Percentiles rank a stretch among this genome's conserved stretches.
These are phyloP conservation scores for Proteles cristata DNA, from an alignment of 2,113 vertebrate species.

Conservation along the genomic window DNA sequence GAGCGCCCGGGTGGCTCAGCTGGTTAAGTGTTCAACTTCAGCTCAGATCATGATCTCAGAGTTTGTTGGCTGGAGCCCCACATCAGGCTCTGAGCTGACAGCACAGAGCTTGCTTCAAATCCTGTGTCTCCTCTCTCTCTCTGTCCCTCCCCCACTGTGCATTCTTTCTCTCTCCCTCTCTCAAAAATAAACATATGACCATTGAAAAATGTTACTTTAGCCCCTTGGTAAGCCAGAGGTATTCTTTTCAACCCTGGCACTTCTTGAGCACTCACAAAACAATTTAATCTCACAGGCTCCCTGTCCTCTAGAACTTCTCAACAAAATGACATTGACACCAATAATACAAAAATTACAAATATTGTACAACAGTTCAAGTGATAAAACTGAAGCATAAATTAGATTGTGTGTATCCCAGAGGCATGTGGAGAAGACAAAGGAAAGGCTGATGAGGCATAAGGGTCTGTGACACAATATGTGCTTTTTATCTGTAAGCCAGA, in stretches of 20 bases:
- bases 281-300: slow-evolving; percentile 34
- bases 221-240: background rate
- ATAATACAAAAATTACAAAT: slow-evolving; percentile 61
- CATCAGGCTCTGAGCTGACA: too few relatives aligned
- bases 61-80: too few relatives aligned
- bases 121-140: too few relatives aligned
- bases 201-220: background rate
- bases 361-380: slow-evolving; percentile 48
- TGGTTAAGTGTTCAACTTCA: too few relatives aligned
- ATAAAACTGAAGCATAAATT: slow-evolving; percentile 63
- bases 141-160: too few relatives aligned
- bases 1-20: too few relatives aligned
- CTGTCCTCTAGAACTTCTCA: slow-evolving; percentile 58
- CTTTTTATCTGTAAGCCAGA: slow-evolving; percentile 21
- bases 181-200: too few relatives aligned
- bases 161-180: too few relatives aligned
- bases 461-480: background rate
- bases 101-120: too few relatives aligned
- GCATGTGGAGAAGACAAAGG: background rate
- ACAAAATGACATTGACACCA: slow-evolving; percentile 36
- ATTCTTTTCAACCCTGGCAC: background rate
- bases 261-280: background rate
- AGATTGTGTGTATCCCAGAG: slow-evolving; percentile 49
- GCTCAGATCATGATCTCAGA: too few relatives aligned
- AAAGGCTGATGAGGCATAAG: background rate